Percentiles rank a stretch among this genome's conserved stretches.
Conservation (phyloP, 2,113 vertebrate species). For the Hepsetus odoe region DNA sequence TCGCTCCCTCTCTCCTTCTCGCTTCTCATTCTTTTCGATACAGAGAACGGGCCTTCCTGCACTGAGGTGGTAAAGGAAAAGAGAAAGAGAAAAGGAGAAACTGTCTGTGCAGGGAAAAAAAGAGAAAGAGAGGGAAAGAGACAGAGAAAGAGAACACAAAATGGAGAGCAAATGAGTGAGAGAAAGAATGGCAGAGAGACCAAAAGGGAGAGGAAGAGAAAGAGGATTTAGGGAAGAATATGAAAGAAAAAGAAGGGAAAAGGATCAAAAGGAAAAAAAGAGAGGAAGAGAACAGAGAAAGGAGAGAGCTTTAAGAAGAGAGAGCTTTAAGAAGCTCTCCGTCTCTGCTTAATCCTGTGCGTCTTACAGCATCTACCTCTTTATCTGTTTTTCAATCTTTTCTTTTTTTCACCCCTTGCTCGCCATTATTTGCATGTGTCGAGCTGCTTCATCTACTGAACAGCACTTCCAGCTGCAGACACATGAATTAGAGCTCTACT, state of each 20-base stretch:
- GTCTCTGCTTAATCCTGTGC: slow-evolving; percentile 22
- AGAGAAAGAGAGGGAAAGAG: background rate
- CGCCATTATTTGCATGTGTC: background rate
- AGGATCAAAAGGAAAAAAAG: too few relatives aligned
- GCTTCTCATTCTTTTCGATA: background rate
- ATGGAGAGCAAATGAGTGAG: background rate
- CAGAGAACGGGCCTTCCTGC: background rate
- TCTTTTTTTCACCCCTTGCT: slow-evolving; percentile 3
- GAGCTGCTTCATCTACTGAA: background rate
- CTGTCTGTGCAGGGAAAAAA: background rate
- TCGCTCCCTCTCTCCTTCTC: background rate
- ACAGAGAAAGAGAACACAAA: background rate
- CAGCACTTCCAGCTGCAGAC: background rate
- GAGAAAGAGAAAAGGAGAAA: background rate
- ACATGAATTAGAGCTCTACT: background rate
- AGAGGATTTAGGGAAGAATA: background rate
- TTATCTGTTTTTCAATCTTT: background rate
- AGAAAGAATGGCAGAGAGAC: background rate
- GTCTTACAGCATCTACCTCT: slow-evolving; percentile 14
- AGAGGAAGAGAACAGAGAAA: too few relatives aligned
- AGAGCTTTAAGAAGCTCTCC: background rate
- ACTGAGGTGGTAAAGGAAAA: too few relatives aligned
- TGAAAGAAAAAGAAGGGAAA: too few relatives aligned
- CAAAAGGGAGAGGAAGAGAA: background rate
- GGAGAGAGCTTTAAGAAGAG: too few relatives aligned